Evolutionary conservation across 1,140 invertebrate species (phyloP), one percentile per base, ranked within the genome.

Genomic region (Temnothorax nylanderi): DNA sequence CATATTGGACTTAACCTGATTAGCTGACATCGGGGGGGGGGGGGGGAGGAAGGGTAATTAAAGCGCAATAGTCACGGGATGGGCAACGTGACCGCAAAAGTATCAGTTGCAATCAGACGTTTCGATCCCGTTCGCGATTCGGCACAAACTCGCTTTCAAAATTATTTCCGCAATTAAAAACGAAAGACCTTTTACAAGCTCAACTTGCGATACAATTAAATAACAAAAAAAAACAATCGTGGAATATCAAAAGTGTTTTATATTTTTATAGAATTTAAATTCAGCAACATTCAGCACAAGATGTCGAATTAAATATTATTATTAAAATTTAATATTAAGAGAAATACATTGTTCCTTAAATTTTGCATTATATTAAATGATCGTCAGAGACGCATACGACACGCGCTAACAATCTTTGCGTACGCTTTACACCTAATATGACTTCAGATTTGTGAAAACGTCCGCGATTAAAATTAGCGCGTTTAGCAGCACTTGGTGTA

Each of bases 1-100:
- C 56, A 60, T 56, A 85, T 89, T 88, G 85, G 78, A 75, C 64
- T 88, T 88, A 85, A 76, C 74, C 74, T 41, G 72, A 67, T 89
- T 86, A 67, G 26, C 86, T 77, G 77, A 89, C 88, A 87, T 58
- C 72, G 77, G 8, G 34, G 26, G 26, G 26, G 26, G 26, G 26
- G 1, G 26, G 26, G 26, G 26, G 26, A 26, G 26, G 26, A 26
- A 26, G 26, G 60, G 32, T 76, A 85, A 88, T 86, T 89, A 74
- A 88, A 88, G 71, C 54, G 87, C 64, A 71, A 54, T 84, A 84
- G 69, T 84, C 80, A 49, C 69, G 47, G 69, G 13, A 65, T 54
- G 16, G 21, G 37, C 54, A 37, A 74, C 54, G 32, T 18, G 69
- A 84, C 41, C 80, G 44, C 69, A 71, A 84, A 75, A 75, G 69